phyloP scores from a whole-genome alignment of 2,888 invertebrate species.

The Bibio marci region DNA sequence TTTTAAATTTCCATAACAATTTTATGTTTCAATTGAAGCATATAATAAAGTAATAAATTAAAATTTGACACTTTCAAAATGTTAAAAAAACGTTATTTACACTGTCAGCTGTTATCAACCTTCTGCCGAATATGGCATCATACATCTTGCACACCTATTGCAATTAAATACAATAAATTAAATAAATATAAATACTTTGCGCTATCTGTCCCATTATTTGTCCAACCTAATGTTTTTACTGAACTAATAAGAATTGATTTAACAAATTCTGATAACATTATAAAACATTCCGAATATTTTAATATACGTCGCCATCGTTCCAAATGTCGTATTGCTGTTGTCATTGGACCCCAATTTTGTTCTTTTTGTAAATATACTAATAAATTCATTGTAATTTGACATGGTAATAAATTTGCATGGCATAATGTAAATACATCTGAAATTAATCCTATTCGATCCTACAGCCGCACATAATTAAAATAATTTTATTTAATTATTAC shows the following conservation, averaged over 20 bases:
- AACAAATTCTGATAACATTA: constrained; percentile 29
- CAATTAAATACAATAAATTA: not conserved
- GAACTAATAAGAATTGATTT: constrained; percentile 25
- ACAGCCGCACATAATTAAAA: too few relatives aligned
- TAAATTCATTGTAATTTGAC: constrained; percentile 28
- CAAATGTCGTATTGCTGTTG: constrained; percentile 23
- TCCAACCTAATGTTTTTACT: constrained; percentile 25
- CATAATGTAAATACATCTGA: constrained; percentile 30
- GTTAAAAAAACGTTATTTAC: too few relatives aligned
- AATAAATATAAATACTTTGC: constrained; percentile 16
- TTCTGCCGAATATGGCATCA: too few relatives aligned
- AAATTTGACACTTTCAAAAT: not conserved
- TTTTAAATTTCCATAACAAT: too few relatives aligned
- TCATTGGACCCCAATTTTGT: constrained; percentile 27
- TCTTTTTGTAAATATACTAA: constrained; percentile 27
- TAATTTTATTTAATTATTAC: not conserved
- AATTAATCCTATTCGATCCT: constrained; percentile 28
- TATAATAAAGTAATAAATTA: too few relatives aligned
- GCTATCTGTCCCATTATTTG: constrained; percentile 24
- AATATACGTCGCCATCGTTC: constrained; percentile 31
- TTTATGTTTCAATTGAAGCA: too few relatives aligned
- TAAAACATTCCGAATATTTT: constrained; percentile 29
- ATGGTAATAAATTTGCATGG: constrained; percentile 27
- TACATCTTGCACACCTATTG: not conserved
- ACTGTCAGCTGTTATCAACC: too few relatives aligned